Conservation (phyloP, 2,888 invertebrate species). For the Choristoneura rosaceana region DNA sequence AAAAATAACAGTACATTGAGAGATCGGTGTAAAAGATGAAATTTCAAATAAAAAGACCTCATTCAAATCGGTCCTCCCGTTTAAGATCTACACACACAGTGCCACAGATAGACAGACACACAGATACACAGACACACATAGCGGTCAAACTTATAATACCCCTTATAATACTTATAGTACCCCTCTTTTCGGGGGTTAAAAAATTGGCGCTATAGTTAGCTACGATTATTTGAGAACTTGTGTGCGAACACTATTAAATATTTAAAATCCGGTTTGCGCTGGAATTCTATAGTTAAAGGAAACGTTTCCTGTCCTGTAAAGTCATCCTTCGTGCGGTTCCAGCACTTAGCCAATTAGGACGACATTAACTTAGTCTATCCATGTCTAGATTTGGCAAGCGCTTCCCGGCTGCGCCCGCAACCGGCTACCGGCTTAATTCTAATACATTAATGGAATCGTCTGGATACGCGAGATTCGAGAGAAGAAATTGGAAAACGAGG, state of each 20-base stretch:
- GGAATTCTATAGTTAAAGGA: background rate
- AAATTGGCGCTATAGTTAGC: too few species aligned
- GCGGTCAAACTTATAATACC: too few species aligned
- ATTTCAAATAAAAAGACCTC: too few species aligned
- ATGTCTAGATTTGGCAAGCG: background rate
- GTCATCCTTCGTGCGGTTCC: background rate
- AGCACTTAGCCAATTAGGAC: slow-evolving; percentile 11
- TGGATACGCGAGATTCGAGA: background rate
- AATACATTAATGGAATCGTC: slow-evolving; percentile 3
- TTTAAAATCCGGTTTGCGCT: background rate
- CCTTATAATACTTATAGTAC: too few species aligned
- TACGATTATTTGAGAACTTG: too few species aligned
- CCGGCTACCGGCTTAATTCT: background rate
- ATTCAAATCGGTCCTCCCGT: too few species aligned
- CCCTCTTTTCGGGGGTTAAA: too few species aligned
- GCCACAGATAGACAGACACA: too few species aligned
- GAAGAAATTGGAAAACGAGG: background rate
- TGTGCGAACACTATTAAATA: background rate
- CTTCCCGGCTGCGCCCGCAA: background rate
- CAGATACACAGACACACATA: too few species aligned
- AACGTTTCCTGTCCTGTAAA: background rate
- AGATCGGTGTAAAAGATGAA: too few species aligned
- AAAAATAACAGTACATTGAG: too few species aligned
- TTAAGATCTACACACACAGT: too few species aligned
- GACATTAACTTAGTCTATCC: background rate